Percentiles rank a stretch among this genome's conserved stretches.
Evolutionary conservation across 2,113 vertebrate species (phyloP).

Genomic region (Percopsis transmontana): DNA sequence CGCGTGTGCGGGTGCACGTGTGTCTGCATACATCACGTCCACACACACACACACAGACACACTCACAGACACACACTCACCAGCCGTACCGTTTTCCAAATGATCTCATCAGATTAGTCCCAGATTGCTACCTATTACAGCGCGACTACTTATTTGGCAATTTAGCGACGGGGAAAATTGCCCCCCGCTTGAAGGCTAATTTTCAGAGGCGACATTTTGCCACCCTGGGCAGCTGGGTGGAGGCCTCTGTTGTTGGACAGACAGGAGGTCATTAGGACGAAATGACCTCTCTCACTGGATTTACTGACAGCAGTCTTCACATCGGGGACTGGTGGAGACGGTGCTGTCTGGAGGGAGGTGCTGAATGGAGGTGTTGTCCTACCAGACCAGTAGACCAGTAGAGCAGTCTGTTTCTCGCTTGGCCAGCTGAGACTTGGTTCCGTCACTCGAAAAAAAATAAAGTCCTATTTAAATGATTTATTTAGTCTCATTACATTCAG

Average conservation of each 20-base stretch:
- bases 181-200: slow-evolving; percentile 72
- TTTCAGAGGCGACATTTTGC: slow-evolving; percentile 77
- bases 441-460: neutral
- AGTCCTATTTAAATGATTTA: no score
- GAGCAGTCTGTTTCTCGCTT: no score
- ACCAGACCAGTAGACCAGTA: neutral
- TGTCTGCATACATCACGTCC: neutral
- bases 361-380: slow-evolving; percentile 28
- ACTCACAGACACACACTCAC: slow-evolving; percentile 1
- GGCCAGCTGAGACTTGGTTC: no score
- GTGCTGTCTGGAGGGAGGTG: slow-evolving; percentile 22
- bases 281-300: slow-evolving; percentile 69
- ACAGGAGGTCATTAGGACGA: slow-evolving; percentile 73
- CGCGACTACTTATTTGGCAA: slow-evolving; percentile 82
- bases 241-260: slow-evolving; percentile 63
- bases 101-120: slow-evolving; percentile 87
- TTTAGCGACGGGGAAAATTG: slow-evolving; percentile 78
- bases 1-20: neutral
- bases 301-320: slow-evolving; percentile 55
- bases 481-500: no score
- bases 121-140: slow-evolving; percentile 84
- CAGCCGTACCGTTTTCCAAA: slow-evolving; percentile 78
- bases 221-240: slow-evolving; percentile 55
- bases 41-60: neutral
- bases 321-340: slow-evolving; percentile 46